These are phyloP conservation scores for Peromyscus nudipes DNA, from an alignment of 2,797 vertebrate species.

Conservation along the genomic window DNA sequence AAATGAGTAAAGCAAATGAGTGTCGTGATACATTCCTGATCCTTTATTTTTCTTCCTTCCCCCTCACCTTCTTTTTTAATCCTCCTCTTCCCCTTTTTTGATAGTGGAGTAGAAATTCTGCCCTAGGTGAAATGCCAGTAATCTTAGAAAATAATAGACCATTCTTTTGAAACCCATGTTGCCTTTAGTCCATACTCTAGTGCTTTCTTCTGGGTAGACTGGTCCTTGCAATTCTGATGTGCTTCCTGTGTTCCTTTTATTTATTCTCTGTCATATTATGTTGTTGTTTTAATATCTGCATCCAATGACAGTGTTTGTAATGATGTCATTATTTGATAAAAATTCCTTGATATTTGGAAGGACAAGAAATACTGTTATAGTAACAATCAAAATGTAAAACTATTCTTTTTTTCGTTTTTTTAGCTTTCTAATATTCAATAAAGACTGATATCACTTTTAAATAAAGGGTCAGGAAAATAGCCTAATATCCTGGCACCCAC, in stretches of 20 bases:
- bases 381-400: constrained; percentile 63
- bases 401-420: not conserved
- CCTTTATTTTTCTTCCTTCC: not conserved
- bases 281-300: not conserved
- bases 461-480: not conserved
- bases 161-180: not conserved
- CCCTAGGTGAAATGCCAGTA: not conserved
- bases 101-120: constrained; percentile 2
- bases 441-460: not conserved
- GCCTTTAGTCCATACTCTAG: not conserved
- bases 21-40: constrained; percentile 22
- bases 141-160: not conserved
- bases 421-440: not conserved
- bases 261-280: not conserved
- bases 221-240: not conserved
- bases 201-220: not conserved
- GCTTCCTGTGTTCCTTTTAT: not conserved
- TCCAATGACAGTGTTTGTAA: constrained; percentile 38
- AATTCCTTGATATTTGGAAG: not conserved
- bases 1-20: constrained; percentile 63
- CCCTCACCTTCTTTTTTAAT: not conserved
- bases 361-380: constrained; percentile 57
- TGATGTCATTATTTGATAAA: not conserved
- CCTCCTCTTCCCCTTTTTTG: not conserved
- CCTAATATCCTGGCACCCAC: not conserved